Evolutionary conservation across 2,113 vertebrate species (phyloP).

Genomic region (Fukomys damarensis): DNA sequence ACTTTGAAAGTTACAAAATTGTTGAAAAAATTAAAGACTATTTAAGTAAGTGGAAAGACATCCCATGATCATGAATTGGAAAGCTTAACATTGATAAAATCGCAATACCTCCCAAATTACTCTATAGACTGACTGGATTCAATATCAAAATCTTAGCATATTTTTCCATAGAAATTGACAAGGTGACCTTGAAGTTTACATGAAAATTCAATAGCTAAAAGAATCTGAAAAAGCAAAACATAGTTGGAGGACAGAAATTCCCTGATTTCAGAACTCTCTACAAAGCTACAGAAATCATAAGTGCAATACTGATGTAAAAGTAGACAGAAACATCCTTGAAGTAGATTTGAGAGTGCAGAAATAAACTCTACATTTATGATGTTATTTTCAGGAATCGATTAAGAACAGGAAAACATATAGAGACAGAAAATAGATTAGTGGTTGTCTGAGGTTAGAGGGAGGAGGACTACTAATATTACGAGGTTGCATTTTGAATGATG

Average conservation of each 20-base stretch:
- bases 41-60: not conserved
- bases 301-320: not conserved
- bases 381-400: not conserved
- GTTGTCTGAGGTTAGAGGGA: not conserved
- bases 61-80: not conserved
- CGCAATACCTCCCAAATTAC: not conserved
- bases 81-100: not conserved
- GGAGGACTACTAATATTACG: not conserved
- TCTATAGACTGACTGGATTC: not conserved
- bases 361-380: slow-evolving; percentile 3
- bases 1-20: not conserved
- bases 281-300: slow-evolving; percentile 31
- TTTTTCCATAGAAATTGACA: not conserved
- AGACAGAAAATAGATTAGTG: not conserved
- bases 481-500: not conserved
- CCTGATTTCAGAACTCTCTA: slow-evolving; percentile 40
- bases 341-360: slow-evolving; percentile 13
- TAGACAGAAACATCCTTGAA: slow-evolving; percentile 13
- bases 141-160: not conserved
- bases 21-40: not conserved
- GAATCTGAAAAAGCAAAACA: not conserved
- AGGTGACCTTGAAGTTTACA: not conserved
- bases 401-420: not conserved
- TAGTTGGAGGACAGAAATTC: not conserved
- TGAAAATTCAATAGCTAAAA: not conserved